Evolutionary conservation across 1,140 invertebrate species (phyloP), one percentile per base, ranked within the genome.

Genomic region (Venturia canescens): DNA sequence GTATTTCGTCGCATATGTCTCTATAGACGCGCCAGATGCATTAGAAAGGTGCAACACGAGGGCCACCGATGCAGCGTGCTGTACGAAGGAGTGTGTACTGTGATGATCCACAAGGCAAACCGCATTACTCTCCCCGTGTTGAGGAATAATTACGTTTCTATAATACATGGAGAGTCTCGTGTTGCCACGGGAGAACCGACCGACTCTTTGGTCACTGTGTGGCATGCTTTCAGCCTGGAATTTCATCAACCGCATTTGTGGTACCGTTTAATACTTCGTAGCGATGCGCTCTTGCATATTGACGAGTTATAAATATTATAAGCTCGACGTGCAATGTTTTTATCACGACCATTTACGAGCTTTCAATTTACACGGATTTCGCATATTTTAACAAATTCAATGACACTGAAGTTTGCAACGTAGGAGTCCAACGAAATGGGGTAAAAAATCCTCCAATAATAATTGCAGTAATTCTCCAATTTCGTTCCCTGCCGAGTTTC

Each of bases 71-170:
- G n/a, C 50, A 53, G 6, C n/a, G n/a, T 29, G 18, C 27, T 67
- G 63, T 67, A 16, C 27, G 13, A 27, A 53, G 50, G n/a, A 63
- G 60, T 63, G 13, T 63, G 60, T 63, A 23, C 60, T 72, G 88
- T 90, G 90, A 90, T 89, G 34, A 72, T 87, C 88, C 89, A 91
- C 90, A 91, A 91, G 90, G 89, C 81, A 88, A 91, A 91, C 90
- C 85, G 86, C 89, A 89, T 90, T 88, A 88, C 86, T 88, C 82
- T 26, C 60, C n/a, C 6, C 71, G 85, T 83, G 85, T 80, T 82
- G 84, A 85, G 86, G 70, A 88, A 87, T 89, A 87, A 90, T 88
- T 89, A 86, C 70, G 70, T 72, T 44, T 72, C 38, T 26, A 48
- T 72, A 72, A 72, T 72, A 48, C 70, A 72, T 63, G 23, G 3